Conservation (phyloP, 2,888 invertebrate species). For the Isotomurus palustris region DNA sequence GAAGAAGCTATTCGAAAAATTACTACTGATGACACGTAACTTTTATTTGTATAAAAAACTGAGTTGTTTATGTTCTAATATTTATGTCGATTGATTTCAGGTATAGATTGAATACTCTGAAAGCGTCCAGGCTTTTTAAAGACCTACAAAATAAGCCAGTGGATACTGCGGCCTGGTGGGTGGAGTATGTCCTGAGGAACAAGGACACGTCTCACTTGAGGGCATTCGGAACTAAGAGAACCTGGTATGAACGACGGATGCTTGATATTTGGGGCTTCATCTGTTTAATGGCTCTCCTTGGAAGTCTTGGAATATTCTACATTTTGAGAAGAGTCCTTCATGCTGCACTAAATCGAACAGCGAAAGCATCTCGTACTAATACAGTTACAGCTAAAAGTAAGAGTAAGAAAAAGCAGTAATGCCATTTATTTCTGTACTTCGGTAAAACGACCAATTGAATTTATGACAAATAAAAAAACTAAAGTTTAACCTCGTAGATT, state of each 20-base stretch:
- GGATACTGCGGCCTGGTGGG: slow-evolving; percentile 36
- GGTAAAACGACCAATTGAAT: too few species aligned
- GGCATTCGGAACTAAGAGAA: slow-evolving; percentile 17
- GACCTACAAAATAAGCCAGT: slow-evolving; percentile 26
- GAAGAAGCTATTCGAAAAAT: slow-evolving; percentile 27
- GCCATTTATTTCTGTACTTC: too few species aligned
- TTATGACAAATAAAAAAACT: too few species aligned
- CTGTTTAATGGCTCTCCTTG: not conserved
- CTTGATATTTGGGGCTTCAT: slow-evolving; percentile 33
- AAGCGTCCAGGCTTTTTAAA: slow-evolving; percentile 11
- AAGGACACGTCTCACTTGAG: slow-evolving; percentile 14
- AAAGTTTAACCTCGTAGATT: too few species aligned
- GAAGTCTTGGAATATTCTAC: not conserved
- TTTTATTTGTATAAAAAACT: not conserved
- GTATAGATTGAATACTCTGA: slow-evolving; percentile 12
- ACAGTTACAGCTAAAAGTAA: too few species aligned
- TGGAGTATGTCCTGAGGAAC: slow-evolving; percentile 32
- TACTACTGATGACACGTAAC: slow-evolving; percentile 30
- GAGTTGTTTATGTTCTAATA: not conserved
- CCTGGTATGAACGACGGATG: slow-evolving; percentile 24
- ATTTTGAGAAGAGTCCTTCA: too few species aligned
- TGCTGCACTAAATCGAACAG: too few species aligned
- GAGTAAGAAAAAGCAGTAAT: too few species aligned
- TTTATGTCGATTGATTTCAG: slow-evolving; percentile 4
- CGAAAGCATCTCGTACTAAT: too few species aligned